A percentile compares a stretch with the other conserved stretches of the same genome.
phyloP scores from a whole-genome alignment of 2,888 invertebrate species.

The Drosophila paracracens region DNA sequence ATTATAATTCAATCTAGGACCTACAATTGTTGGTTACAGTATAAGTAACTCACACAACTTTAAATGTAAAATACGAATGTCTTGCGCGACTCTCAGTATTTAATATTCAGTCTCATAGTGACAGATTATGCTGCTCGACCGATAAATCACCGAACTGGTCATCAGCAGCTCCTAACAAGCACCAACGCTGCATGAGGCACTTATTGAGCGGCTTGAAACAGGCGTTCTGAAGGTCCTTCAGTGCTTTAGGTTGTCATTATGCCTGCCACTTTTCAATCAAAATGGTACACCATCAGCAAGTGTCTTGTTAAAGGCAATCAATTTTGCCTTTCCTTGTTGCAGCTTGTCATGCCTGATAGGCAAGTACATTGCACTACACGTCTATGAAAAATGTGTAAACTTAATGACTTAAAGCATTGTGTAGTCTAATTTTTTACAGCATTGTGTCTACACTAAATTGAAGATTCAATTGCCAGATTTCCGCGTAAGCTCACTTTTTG shows the following conservation, averaged over 20 bases:
- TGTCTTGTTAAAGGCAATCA: constrained; percentile 38
- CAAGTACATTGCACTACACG: neutral
- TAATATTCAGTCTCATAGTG: constrained; percentile 37
- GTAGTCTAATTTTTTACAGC: constrained; percentile 28
- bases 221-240: constrained; percentile 4
- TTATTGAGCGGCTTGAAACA: constrained; percentile 38
- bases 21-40: neutral
- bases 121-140: constrained; percentile 36
- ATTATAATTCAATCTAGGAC: neutral
- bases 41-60: neutral
- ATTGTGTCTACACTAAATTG: constrained; percentile 3
- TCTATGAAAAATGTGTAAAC: neutral
- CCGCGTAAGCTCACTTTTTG: neutral
- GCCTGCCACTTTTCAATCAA: constrained; percentile 44
- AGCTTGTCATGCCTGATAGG: neutral
- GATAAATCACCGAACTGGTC: constrained; percentile 43
- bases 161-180: constrained; percentile 9
- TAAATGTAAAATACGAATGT: constrained; percentile 27
- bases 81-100: constrained; percentile 30
- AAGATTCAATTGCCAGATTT: neutral
- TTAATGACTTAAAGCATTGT: constrained; percentile 42
- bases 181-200: constrained; percentile 29
- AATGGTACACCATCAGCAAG: constrained; percentile 37
- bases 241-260: constrained; percentile 26
- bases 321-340: constrained; percentile 25